phyloP scores from a whole-genome alignment of 2,888 invertebrate species.

The Nymphalis urticae region DNA sequence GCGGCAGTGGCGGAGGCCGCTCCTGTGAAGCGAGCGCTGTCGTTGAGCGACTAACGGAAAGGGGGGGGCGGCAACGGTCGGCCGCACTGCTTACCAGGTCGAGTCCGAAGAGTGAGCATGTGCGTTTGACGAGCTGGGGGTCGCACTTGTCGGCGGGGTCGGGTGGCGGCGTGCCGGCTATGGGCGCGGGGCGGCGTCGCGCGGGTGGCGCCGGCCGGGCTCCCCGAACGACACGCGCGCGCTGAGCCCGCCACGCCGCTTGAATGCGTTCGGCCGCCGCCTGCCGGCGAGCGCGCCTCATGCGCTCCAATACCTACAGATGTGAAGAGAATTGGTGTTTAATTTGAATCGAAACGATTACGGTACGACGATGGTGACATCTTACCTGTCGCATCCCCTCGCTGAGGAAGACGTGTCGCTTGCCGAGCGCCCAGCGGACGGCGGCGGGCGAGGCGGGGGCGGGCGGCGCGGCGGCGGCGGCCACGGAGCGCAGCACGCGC shows the following conservation, averaged over 20 bases:
- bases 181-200: constrained; percentile 88
- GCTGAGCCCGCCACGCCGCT: constrained; percentile 88
- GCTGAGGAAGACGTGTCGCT: constrained; percentile 95
- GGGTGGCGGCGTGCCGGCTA: constrained; percentile 94
- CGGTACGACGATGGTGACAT: not conserved
- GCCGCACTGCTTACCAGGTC: constrained; percentile 84
- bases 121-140: constrained; percentile 93
- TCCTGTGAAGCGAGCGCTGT: constrained; percentile 77
- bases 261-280: constrained; percentile 92
- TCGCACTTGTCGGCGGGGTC: constrained; percentile 93
- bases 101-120: constrained; percentile 93
- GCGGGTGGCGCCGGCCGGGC: constrained; percentile 56
- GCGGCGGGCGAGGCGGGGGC: constrained; percentile 85
- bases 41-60: too few relatives aligned
- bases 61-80: not conserved
- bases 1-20: constrained; percentile 95
- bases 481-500: constrained; percentile 89
- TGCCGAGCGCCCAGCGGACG: constrained; percentile 93
- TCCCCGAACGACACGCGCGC: constrained; percentile 83
- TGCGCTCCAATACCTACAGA: constrained; percentile 90
- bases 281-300: constrained; percentile 88
- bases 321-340: not conserved
- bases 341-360: not conserved
- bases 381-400: constrained; percentile 94
- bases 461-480: constrained; percentile 89